Evolutionary conservation across 2,113 vertebrate genomes (phyloP).

Genomic region (Potamarius usumacintae): DNA sequence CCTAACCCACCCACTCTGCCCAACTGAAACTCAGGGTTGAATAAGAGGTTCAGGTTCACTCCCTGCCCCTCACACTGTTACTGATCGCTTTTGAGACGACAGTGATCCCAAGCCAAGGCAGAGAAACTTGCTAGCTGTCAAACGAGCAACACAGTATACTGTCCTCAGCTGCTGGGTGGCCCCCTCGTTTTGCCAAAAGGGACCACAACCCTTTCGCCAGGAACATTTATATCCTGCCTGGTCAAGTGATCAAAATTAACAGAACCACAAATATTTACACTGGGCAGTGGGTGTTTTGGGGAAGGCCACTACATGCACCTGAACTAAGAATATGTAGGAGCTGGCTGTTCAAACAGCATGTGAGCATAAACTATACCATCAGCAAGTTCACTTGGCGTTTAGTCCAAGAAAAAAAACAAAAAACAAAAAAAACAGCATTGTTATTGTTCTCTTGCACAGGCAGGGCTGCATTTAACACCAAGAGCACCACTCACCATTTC

Average conservation of each 20-base stretch:
- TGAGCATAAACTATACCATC: neutral
- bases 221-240: constrained; percentile 61
- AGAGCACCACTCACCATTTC: constrained; percentile 70
- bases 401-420: neutral
- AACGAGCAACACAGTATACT: constrained; percentile 65
- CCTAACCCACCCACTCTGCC: constrained; percentile 31
- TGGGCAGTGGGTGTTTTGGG: neutral
- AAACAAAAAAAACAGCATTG: neutral
- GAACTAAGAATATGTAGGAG: neutral
- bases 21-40: constrained; percentile 58
- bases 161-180: constrained; percentile 64
- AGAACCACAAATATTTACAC: neutral
- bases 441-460: constrained; percentile 52
- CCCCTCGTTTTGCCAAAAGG: constrained; percentile 70
- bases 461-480: constrained; percentile 63
- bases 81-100: constrained; percentile 72
- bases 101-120: constrained; percentile 60
- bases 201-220: constrained; percentile 70
- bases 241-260: constrained; percentile 7
- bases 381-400: neutral
- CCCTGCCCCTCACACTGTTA: constrained; percentile 68
- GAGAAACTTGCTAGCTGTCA: constrained; percentile 66
- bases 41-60: constrained; percentile 71
- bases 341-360: neutral
- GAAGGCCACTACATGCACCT: constrained; percentile 1